Conservation (phyloP, 2,797 vertebrate genomes). For the Etheostoma perlongum region DNA sequence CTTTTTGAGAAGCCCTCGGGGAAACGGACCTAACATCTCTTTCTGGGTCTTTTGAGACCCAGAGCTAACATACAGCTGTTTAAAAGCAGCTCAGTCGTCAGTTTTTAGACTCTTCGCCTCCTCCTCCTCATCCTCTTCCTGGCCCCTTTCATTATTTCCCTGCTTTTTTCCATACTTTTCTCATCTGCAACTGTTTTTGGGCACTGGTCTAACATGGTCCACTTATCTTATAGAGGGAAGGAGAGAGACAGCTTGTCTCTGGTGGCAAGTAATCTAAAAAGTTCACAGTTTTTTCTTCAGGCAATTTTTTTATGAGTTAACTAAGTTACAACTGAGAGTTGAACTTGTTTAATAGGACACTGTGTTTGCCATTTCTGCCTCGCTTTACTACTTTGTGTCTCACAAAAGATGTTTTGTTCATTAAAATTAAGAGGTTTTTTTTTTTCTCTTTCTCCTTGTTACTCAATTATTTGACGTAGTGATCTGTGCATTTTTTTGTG, state of each 20-base stretch:
- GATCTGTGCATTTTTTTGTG: conserved; percentile 65
- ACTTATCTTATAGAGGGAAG: conserved; percentile 30
- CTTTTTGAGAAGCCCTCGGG: conserved; percentile 72
- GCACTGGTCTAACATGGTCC: conserved; percentile 34
- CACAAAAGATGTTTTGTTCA: conserved; percentile 74
- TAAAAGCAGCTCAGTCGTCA: conserved; percentile 76
- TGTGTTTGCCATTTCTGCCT: conserved; percentile 39
- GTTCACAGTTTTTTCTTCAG: conserved; percentile 36
- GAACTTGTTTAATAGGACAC: conserved; percentile 58
- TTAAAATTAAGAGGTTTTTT: conserved; percentile 50
- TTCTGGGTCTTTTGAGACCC: conserved; percentile 66
- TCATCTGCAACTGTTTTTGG: conserved; percentile 48
- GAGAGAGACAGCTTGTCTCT: conserved; percentile 25
- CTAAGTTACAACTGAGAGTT: conserved; percentile 48
- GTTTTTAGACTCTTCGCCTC: conserved; percentile 58
- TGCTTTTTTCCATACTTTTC: conserved; percentile 54
- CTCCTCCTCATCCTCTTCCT: conserved; percentile 50
- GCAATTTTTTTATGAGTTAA: conserved; percentile 57
- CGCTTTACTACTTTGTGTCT: conserved; percentile 36
- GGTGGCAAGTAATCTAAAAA: conserved; percentile 35
- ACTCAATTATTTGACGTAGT: conserved; percentile 66
- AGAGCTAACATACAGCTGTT: conserved; percentile 75
- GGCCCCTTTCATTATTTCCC: conserved; percentile 55
- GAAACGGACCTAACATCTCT: conserved; percentile 78
- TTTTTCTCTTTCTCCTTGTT: conserved; percentile 46